Evolutionary conservation across 2,797 vertebrate genomes (phyloP), one percentile per base, ranked within the genome.

Genomic region (Schizopygopsis pylzovi): DNA sequence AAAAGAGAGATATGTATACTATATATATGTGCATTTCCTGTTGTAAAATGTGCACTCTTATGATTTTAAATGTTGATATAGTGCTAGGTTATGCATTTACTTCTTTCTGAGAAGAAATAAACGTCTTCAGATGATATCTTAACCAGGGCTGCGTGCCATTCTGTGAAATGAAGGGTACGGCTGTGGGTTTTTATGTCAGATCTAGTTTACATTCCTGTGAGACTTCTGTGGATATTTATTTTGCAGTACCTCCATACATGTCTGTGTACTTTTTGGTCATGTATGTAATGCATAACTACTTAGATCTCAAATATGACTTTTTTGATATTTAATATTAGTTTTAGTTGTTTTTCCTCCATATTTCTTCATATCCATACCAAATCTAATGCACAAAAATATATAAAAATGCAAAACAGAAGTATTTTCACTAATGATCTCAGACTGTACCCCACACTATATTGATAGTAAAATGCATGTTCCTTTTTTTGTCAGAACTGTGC

Each of bases 401-500:
- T 25, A 49, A 28, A 49, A 73, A 73, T 73, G 4, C 8, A 5
- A 16, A 49, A 75, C 28, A 33, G 43, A 49, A 25, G 16, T 16
- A 11, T 75, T 75, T 75, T 28, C 45, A 28, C 13, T 47, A 16
- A 45, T 47, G 43, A 73, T 73, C 13, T 37, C 16, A 18, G 33
- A 67, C 65, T 67, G 33, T 67, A 33, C 65, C 65, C 65, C 33
- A 67, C 15, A n/a, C 39, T n/a, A 4, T n/a, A n/a, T 15, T 49
- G 71, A 28, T 25, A 15, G 41, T 72, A 47, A 49, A 59, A 28
- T 28, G 25, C 25, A 16, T 67, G 20, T 25, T 59, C 33, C 43
- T n/a, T 5, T 67, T 25, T 61, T 52, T 85, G 16, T 20, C 89
- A 96, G 96, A 96, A 95, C 83, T 95, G 91, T 88, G 93, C 92